Evolutionary conservation across 1,140 invertebrate species (phyloP).

Genomic region (Nylanderia fulva): DNA sequence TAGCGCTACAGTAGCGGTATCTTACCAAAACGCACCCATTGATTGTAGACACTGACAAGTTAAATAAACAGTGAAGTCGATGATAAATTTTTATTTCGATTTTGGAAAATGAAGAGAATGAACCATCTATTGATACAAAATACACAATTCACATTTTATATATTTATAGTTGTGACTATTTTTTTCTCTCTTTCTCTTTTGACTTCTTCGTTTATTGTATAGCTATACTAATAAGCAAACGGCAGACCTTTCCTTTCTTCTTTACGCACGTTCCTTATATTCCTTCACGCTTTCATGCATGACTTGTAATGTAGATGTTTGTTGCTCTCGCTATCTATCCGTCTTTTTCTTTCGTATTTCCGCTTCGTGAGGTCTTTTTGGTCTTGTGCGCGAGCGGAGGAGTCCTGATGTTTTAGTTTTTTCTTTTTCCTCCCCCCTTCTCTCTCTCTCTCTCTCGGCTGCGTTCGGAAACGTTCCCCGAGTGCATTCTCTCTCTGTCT

Average conservation of each 20-base stretch:
- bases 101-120: neutral
- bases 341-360: neutral
- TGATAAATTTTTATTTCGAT: slow-evolving; percentile 5
- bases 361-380: slow-evolving; percentile 18
- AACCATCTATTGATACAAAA: slow-evolving; percentile 12
- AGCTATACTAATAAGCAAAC: slow-evolving; percentile 41
- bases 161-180: neutral
- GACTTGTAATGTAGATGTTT: slow-evolving; percentile 7
- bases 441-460: slow-evolving; percentile 5
- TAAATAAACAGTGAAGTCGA: neutral
- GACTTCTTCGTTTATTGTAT: neutral
- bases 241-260: too few species aligned
- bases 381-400: slow-evolving; percentile 6
- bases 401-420: neutral
- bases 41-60: too few species aligned
- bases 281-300: slow-evolving; percentile 28
- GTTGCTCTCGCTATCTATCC: neutral
- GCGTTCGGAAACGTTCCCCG: too few species aligned
- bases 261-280: neutral
- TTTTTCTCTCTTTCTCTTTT: slow-evolving; percentile 8
- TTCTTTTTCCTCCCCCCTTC: neutral
- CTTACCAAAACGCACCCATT: too few species aligned
- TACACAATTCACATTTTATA: neutral
- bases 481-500: neutral
- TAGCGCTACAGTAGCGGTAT: too few species aligned